phyloP scores from a whole-genome alignment of 2,888 invertebrate genomes.

The Cataglyphis livida region DNA sequence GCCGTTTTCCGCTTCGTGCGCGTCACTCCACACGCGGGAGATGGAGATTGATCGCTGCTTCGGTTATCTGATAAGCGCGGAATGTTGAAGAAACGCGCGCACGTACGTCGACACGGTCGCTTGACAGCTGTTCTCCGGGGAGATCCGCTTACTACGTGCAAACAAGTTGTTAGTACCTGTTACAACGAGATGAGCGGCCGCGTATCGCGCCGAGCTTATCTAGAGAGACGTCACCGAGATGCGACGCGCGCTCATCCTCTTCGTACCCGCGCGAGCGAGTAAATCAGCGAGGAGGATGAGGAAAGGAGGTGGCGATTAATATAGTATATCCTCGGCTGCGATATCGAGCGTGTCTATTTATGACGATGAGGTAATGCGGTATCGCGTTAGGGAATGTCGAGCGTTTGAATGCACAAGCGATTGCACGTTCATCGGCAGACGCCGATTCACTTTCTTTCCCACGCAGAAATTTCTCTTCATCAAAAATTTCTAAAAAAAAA shows the following conservation, averaged over 20 bases:
- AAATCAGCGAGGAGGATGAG: slow-evolving; percentile 17
- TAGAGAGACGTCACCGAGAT: slow-evolving; percentile 37
- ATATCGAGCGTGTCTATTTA: slow-evolving; percentile 43
- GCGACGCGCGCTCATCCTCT: slow-evolving; percentile 37
- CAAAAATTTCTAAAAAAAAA: neutral
- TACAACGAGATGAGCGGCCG: slow-evolving; percentile 55
- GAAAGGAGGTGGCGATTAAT: slow-evolving; percentile 4
- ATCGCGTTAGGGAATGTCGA: slow-evolving; percentile 8
- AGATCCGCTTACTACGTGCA: slow-evolving; percentile 58
- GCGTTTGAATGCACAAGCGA: slow-evolving; percentile 1
- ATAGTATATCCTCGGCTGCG: neutral
- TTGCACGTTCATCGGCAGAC: neutral
- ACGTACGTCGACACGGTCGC: slow-evolving; percentile 39
- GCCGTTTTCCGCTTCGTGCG: slow-evolving; percentile 21
- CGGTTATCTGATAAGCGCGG: slow-evolving; percentile 62
- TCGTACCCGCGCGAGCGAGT: slow-evolving; percentile 15
- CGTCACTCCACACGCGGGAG: slow-evolving; percentile 47
- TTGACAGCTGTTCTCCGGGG: slow-evolving; percentile 60
- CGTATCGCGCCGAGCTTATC: slow-evolving; percentile 45
- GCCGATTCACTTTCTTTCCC: slow-evolving; percentile 5
- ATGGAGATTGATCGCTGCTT: slow-evolving; percentile 69
- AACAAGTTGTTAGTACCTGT: slow-evolving; percentile 64
- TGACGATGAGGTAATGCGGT: slow-evolving; percentile 31
- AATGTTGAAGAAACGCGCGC: slow-evolving; percentile 62
- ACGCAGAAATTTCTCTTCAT: neutral